phyloP scores from a whole-genome alignment of 2,888 invertebrate species.

The Cryptocheilus praepositus region DNA sequence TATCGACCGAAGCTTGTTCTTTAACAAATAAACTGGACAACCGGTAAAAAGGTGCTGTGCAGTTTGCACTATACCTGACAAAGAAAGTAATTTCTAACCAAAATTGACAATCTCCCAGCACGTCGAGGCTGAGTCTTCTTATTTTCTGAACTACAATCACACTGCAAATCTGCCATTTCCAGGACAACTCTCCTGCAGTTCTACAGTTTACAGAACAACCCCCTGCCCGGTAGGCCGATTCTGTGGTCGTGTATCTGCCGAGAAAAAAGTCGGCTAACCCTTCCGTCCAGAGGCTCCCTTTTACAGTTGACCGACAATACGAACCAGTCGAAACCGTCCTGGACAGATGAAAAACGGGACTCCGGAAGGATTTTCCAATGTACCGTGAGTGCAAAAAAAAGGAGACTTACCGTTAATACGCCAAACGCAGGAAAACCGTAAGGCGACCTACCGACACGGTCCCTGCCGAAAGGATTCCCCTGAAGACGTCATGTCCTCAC shows the following conservation, averaged over 20 bases:
- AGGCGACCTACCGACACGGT: conserved; percentile 44
- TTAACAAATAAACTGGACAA: no score
- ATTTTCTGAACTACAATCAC: no score
- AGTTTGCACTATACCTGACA: no score
- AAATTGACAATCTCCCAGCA: no score
- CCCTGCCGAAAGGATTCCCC: conserved; percentile 35
- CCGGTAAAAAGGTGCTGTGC: no score
- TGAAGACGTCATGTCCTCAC: conserved; percentile 18
- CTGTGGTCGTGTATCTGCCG: conserved; percentile 10
- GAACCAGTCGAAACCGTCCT: conserved; percentile 42
- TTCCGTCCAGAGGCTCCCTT: conserved; percentile 34
- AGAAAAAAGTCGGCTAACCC: conserved; percentile 34
- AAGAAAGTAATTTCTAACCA: no score
- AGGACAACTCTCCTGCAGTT: no score
- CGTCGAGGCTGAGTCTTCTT: no score
- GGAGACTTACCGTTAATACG: conserved; percentile 57
- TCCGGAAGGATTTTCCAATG: conserved; percentile 22
- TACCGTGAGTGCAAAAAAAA: conserved; percentile 36
- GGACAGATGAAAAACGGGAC: conserved; percentile 56
- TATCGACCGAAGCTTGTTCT: no score
- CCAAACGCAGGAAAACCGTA: conserved; percentile 56
- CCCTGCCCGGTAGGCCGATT: no score
- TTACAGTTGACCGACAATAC: conserved; percentile 53
- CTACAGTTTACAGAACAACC: background rate
- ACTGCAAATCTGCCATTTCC: no score